Evolutionary conservation across 2,888 invertebrate species (phyloP).

Genomic region (Himalopsyche anomala): DNA sequence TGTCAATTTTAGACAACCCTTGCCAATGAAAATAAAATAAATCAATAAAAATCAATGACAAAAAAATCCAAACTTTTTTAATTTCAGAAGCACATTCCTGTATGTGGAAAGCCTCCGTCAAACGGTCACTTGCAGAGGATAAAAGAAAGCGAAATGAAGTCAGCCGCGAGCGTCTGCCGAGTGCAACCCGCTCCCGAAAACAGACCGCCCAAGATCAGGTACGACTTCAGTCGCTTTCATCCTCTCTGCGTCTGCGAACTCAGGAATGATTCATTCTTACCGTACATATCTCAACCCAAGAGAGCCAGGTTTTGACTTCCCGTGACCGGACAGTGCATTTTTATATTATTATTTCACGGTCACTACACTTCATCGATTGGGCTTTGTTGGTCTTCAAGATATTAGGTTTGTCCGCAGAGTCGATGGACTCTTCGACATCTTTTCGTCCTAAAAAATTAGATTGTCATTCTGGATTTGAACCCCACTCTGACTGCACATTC

Average conservation of each 20-base stretch:
- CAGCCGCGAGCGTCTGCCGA: constrained; percentile 42
- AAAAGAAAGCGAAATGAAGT: constrained; percentile 57
- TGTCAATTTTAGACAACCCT: too few relatives aligned
- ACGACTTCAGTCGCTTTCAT: constrained; percentile 49
- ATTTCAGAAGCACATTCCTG: constrained; percentile 63
- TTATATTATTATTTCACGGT: too few relatives aligned
- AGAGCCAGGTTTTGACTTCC: constrained; percentile 8
- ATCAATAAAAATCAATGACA: neutral
- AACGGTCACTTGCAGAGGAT: constrained; percentile 65
- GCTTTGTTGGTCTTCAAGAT: too few relatives aligned
- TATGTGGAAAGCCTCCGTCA: constrained; percentile 59
- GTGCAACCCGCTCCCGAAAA: constrained; percentile 53
- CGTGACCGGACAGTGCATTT: too few relatives aligned
- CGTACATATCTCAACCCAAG: constrained; percentile 9
- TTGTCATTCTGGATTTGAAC: too few relatives aligned
- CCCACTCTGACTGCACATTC: too few relatives aligned
- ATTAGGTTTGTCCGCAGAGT: too few relatives aligned
- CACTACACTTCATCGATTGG: too few relatives aligned
- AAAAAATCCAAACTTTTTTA: neutral
- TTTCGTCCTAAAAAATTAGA: too few relatives aligned
- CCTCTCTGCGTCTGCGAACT: constrained; percentile 27
- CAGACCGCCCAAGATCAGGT: constrained; percentile 62
- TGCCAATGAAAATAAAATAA: too few relatives aligned
- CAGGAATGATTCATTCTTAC: constrained; percentile 27
- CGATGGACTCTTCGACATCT: too few relatives aligned